Base-by-base conservation (phyloP, 2,797 vertebrate genomes). In the Chiloscyllium punctatum region DNA sequence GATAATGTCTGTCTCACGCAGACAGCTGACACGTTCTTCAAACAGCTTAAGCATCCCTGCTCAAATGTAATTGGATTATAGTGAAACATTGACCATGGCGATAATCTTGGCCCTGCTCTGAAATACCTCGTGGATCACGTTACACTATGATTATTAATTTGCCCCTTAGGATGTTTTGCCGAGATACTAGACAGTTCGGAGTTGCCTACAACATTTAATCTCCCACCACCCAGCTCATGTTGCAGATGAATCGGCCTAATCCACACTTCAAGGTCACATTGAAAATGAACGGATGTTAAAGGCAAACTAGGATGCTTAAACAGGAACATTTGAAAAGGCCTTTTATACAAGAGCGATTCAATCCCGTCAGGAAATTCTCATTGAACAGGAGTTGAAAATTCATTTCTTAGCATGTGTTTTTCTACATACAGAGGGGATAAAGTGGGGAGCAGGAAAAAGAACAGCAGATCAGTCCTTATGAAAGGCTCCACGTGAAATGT, bases 81-180 rank as follows among this genome's bases (percentile, higher is more conserved):
- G 66, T 68, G 62, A 92, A 92, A 37, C 88, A 91, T n/a, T 68
- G 57, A 42, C 62, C n/a, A 42, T 13, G 18, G 42, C 62, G 66
- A 69, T n/a, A 25, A 92, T 92, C 9, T 92, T 92, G 62, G 66
- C 90, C 25, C 7, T 42, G 66, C 23, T 92, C 66, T 25, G 69
- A 92, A 69, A 69, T 25, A 69, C 90, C 90, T 8, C 48, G 18
- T 69, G 90, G 90, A 92, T 92, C 69, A 27, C 69, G n/a, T 92
- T 92, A 92, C 90, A 92, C 90, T 23, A 68, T 37, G 62, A 92
- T 42, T 69, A 25, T 92, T 92, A 92, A 42, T 92, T 92, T 69
- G 69, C n/a, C 90, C 90, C 62, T 42, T 68, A 69, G 90, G 90
- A 69, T 69, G 66, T 69, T 92, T 92, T 23, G 18, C 33, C 69